These are phyloP conservation scores for Thelaira solivaga DNA, from an alignment of 2,888 invertebrate species.

Conservation along the genomic window DNA sequence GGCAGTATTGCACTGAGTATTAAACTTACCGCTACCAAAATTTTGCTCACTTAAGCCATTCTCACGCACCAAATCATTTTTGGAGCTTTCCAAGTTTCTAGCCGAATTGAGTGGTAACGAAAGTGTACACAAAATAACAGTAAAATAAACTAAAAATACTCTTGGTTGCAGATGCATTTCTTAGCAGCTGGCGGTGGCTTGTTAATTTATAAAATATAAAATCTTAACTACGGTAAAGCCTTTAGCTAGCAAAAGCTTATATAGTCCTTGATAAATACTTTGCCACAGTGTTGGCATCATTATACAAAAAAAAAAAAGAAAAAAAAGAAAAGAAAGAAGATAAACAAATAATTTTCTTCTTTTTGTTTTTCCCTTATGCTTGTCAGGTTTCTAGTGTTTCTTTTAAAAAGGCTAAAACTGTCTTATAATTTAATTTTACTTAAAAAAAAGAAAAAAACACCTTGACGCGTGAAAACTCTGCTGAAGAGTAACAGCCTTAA, in stretches of 20 bases:
- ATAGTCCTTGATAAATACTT: slow-evolving; percentile 31
- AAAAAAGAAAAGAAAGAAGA: not conserved
- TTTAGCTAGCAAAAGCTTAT: slow-evolving; percentile 32
- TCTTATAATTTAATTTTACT: slow-evolving; percentile 41
- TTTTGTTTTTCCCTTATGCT: slow-evolving; percentile 34
- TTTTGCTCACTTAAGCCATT: slow-evolving; percentile 14
- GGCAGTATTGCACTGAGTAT: slow-evolving; percentile 13
- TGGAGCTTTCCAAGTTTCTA: slow-evolving; percentile 43
- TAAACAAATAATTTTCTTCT: not conserved
- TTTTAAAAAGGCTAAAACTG: not conserved
- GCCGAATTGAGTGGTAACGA: slow-evolving; percentile 34
- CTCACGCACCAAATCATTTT: slow-evolving; percentile 44
- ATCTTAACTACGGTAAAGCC: slow-evolving; percentile 32
- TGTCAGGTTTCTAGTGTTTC: slow-evolving; percentile 23
- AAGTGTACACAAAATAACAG: slow-evolving; percentile 10
- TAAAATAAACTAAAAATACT: not conserved
- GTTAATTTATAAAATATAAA: slow-evolving; percentile 13
- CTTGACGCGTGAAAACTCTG: not conserved
- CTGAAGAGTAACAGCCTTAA: slow-evolving; percentile 7
- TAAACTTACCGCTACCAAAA: slow-evolving; percentile 12
- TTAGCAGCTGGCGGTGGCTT: not conserved
- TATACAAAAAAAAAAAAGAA: too few relatives aligned
- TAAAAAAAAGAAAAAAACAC: too few relatives aligned
- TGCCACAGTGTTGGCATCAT: too few relatives aligned
- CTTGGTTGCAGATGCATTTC: slow-evolving; percentile 16